Percentiles rank a stretch among this genome's conserved stretches.
Evolutionary conservation across 2,113 vertebrate species (phyloP).

Genomic region (Charadrius vociferus): DNA sequence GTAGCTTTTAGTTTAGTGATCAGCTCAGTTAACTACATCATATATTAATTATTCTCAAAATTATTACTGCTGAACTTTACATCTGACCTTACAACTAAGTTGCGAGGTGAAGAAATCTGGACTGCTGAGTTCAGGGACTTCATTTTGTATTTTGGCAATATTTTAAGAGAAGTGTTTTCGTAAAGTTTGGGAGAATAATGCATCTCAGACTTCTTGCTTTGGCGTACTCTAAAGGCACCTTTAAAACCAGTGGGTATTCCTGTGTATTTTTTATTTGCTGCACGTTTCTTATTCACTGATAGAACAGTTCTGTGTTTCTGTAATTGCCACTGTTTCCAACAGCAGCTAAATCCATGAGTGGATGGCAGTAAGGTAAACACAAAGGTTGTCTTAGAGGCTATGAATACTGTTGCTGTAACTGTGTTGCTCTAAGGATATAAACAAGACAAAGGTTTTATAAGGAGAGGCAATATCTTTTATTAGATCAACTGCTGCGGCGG

Average conservation of each 20-base stretch:
- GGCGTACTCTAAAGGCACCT: not conserved
- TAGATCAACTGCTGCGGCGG: not conserved
- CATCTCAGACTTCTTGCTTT: not conserved
- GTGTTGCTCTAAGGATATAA: not conserved
- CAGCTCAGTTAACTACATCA: not conserved
- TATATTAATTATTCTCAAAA: not conserved
- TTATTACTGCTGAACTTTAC: not conserved
- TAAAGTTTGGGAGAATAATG: not conserved
- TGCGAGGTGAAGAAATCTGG: not conserved
- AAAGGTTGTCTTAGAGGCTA: not conserved
- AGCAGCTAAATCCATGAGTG: not conserved
- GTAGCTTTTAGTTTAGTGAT: not conserved
- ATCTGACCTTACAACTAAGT: not conserved
- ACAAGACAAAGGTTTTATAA: not conserved
- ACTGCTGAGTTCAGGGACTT: not conserved
- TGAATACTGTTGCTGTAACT: not conserved
- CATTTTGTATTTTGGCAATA: not conserved
- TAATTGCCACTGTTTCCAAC: not conserved
- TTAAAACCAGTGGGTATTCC: not conserved
- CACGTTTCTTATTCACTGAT: not conserved
- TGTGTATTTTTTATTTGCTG: not conserved
- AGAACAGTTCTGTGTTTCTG: not conserved
- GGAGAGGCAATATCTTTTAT: not conserved
- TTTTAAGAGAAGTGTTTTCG: not conserved
- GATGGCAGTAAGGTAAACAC: not conserved